Conservation (phyloP, 2,113 vertebrate genomes). For the Furnarius figulus region DNA sequence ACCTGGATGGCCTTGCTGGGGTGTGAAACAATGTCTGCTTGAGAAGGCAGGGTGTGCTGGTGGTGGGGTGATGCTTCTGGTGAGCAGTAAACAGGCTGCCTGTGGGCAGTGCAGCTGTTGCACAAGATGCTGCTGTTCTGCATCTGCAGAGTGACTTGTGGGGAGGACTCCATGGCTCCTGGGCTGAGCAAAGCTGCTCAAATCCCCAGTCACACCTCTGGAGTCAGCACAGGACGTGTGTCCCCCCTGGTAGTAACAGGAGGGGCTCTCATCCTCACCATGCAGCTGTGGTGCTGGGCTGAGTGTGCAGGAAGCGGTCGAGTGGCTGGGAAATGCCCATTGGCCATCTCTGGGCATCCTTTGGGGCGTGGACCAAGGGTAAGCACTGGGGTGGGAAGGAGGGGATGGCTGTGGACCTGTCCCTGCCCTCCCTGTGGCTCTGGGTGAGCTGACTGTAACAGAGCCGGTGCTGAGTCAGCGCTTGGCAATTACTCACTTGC, state of each 20-base stretch:
- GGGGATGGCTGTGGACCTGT: fast-evolving
- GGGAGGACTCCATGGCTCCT: neutral
- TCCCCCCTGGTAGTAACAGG: neutral
- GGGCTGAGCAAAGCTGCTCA: neutral
- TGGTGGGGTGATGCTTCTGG: neutral
- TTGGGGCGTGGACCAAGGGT: neutral
- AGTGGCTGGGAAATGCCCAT: neutral
- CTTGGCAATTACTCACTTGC: neutral
- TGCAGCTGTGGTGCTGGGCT: neutral
- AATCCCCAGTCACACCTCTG: neutral
- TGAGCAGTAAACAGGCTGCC: neutral
- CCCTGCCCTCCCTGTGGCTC: neutral
- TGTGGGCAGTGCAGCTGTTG: fast-evolving
- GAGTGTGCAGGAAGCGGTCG: fast-evolving
- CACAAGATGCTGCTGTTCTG: neutral
- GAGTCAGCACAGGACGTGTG: fast-evolving
- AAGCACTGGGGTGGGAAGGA: neutral
- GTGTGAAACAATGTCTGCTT: fast-evolving
- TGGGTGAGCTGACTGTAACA: neutral
- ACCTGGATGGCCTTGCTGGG: neutral
- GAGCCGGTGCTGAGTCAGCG: constrained; percentile 18
- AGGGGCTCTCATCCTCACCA: fast-evolving
- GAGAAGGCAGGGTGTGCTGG: neutral
- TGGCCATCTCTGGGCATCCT: fast-evolving
- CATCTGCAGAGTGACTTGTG: neutral